Evolutionary conservation across 2,888 invertebrate genomes (phyloP).

Genomic region (Drosophila emarginata): DNA sequence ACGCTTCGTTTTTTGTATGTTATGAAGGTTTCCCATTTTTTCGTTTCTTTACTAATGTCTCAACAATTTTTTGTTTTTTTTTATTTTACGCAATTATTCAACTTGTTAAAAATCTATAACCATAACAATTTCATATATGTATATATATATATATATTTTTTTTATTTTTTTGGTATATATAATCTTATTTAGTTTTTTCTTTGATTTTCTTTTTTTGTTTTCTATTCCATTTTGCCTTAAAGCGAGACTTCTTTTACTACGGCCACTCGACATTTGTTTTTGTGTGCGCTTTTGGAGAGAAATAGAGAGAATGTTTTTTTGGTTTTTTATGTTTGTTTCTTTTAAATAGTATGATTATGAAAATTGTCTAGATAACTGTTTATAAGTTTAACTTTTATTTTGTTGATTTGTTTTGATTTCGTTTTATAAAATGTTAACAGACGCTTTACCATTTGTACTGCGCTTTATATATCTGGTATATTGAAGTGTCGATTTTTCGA

Average conservation of each 20-base stretch:
- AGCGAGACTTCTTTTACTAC: slow-evolving; percentile 68
- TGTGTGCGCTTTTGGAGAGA: slow-evolving; percentile 39
- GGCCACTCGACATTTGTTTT: slow-evolving; percentile 54
- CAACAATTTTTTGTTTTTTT: slow-evolving; percentile 78
- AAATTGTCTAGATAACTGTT: slow-evolving; percentile 20
- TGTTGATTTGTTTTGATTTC: slow-evolving; percentile 18
- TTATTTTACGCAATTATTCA: slow-evolving; percentile 78
- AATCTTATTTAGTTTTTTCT: slow-evolving; percentile 47
- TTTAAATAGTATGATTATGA: not conserved
- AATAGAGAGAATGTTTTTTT: slow-evolving; percentile 28
- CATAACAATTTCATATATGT: slow-evolving; percentile 77
- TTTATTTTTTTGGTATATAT: slow-evolving; percentile 50
- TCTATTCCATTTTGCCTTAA: slow-evolving; percentile 49
- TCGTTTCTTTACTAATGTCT: slow-evolving; percentile 77
- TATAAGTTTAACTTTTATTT: not conserved
- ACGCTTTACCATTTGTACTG: slow-evolving; percentile 48
- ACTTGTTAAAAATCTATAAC: slow-evolving; percentile 80
- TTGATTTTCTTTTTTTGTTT: not conserved
- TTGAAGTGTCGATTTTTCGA: slow-evolving; percentile 5
- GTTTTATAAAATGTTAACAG: slow-evolving; percentile 48
- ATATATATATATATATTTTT: slow-evolving; percentile 46
- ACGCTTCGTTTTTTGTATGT: slow-evolving; percentile 47
- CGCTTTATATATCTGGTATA: slow-evolving; percentile 33
- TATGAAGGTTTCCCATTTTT: slow-evolving; percentile 68
- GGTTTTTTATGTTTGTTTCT: slow-evolving; percentile 5